These are phyloP conservation scores for Lasioglossum pauxillum DNA, from an alignment of 2,888 invertebrate species.

Conservation along the genomic window DNA sequence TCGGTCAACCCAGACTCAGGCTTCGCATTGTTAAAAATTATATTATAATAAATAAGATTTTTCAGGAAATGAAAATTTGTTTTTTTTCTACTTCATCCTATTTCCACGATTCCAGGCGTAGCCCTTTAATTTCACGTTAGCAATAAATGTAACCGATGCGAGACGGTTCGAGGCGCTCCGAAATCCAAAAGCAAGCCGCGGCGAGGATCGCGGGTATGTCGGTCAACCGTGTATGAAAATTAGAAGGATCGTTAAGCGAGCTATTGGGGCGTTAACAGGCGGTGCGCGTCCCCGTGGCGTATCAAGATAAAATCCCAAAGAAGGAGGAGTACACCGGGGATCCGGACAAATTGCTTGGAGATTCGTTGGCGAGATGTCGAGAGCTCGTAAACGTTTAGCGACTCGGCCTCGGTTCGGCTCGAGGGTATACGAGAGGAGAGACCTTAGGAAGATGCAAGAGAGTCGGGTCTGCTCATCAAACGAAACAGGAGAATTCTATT, in stretches of 20 bases:
- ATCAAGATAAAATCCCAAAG: slow-evolving; percentile 3
- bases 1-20: too few species aligned
- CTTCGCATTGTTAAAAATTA: too few species aligned
- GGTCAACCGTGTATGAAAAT: not conserved
- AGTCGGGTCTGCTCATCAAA: not conserved
- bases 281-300: slow-evolving; percentile 10
- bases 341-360: slow-evolving; percentile 11
- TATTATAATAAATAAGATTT: too few species aligned
- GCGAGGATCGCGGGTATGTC: not conserved
- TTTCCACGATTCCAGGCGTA: too few species aligned
- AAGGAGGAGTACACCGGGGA: not conserved
- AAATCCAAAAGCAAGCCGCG: not conserved
- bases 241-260: slow-evolving; percentile 7
- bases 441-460: not conserved
- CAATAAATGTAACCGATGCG: not conserved
- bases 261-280: slow-evolving; percentile 11
- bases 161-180: not conserved
- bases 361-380: slow-evolving; percentile 8
- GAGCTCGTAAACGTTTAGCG: slow-evolving; percentile 9
- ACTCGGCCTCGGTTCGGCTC: not conserved
- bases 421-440: slow-evolving; percentile 9
- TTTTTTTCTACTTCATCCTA: too few species aligned
- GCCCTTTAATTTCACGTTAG: too few species aligned
- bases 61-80: too few species aligned
- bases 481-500: slow-evolving; percentile 50